Conservation (phyloP, 1,140 invertebrate genomes). For the Plectus sambesii region DNA sequence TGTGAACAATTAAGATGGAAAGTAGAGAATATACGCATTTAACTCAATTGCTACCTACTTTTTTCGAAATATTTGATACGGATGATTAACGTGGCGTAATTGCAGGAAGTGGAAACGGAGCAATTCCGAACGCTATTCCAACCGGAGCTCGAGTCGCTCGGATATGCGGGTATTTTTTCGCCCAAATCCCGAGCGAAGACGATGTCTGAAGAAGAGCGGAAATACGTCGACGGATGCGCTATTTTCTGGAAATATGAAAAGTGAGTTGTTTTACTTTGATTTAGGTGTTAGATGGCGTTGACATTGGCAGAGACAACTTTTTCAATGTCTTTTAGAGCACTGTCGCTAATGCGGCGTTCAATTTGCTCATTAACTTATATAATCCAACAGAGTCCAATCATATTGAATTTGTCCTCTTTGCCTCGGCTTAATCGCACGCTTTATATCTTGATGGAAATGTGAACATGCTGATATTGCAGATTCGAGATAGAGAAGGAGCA, state of each 20-base stretch:
- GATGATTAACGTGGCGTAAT: conserved; percentile 1
- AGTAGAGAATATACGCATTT: no score
- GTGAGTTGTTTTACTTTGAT: conserved; percentile 56
- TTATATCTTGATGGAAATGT: conserved; percentile 47
- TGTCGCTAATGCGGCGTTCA: no score
- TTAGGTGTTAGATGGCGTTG: conserved; percentile 1
- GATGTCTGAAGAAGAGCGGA: conserved; percentile 88
- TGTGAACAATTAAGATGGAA: no score
- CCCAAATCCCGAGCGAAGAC: conserved; percentile 96
- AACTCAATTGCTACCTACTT: not conserved
- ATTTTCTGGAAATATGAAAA: conserved; percentile 86
- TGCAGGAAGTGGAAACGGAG: conserved; percentile 93
- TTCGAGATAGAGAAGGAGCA: conserved; percentile 88
- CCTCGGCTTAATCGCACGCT: no score
- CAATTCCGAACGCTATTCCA: conserved; percentile 95
- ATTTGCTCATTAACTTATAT: not conserved
- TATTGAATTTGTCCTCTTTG: no score
- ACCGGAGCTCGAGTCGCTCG: conserved; percentile 69
- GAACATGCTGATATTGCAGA: conserved; percentile 55
- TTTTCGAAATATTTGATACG: conserved; percentile 1
- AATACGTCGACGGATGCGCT: conserved; percentile 97
- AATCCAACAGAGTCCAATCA: not conserved
- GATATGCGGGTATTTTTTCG: conserved; percentile 96
- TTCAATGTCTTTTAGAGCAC: no score
- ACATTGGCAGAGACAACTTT: no score